Evolutionary conservation across 2,113 vertebrate genomes (phyloP).

Genomic region (Tetrao urogallus): DNA sequence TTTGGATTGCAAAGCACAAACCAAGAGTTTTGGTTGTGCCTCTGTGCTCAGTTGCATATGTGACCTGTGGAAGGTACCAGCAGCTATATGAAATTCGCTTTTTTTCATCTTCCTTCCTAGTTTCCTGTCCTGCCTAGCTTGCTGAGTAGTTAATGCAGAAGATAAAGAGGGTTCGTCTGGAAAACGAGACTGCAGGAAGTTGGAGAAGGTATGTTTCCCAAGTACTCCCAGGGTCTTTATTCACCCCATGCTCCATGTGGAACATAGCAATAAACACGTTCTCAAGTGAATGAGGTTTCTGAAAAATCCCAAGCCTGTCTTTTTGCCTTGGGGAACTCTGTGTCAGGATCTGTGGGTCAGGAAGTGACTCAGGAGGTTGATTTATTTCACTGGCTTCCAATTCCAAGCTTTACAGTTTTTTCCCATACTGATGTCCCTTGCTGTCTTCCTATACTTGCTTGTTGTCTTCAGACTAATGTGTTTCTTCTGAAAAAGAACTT

Average conservation of each 20-base stretch:
- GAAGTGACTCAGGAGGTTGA: constrained; percentile 15
- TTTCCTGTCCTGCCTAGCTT: constrained; percentile 82
- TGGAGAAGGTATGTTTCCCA: constrained; percentile 83
- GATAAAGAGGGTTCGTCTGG: constrained; percentile 93
- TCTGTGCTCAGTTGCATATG: accelerated
- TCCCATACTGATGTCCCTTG: neutral
- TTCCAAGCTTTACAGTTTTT: neutral
- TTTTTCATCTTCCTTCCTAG: constrained; percentile 66
- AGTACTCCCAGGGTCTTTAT: neutral
- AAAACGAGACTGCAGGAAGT: constrained; percentile 84
- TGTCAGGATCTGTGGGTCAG: neutral
- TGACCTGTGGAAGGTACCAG: neutral
- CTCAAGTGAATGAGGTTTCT: neutral
- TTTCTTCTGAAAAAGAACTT: neutral
- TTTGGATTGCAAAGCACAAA: neutral
- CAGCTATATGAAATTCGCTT: neutral
- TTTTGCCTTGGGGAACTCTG: neutral
- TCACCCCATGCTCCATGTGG: neutral
- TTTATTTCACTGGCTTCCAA: neutral
- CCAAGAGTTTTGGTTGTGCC: neutral
- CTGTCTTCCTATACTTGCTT: neutral
- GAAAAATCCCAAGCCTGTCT: neutral
- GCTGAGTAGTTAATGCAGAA: constrained; percentile 91
- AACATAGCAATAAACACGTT: neutral
- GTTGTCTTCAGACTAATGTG: neutral